Evolutionary conservation across 35 echinoderm and acorn worm species (phyloP).

Genomic region (Strongylocentrotus purpuratus): DNA sequence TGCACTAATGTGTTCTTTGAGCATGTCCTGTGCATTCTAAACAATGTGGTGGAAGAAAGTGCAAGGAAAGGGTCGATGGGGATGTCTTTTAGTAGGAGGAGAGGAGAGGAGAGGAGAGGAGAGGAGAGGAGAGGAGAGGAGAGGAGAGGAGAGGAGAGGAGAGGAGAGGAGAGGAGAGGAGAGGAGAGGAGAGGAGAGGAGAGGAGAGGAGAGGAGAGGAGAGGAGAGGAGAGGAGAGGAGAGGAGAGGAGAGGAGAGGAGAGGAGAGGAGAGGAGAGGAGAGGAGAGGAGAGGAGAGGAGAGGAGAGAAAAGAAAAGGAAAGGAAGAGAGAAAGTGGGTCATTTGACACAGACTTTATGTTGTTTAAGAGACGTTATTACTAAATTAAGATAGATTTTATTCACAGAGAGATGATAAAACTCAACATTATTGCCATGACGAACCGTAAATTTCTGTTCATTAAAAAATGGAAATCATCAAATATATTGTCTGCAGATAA

Average conservation of each 20-base stretch:
- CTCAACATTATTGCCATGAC: no score
- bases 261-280: neutral
- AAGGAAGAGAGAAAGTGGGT: neutral
- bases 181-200: neutral
- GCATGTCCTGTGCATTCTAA: neutral
- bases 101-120: neutral
- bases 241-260: neutral
- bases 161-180: neutral
- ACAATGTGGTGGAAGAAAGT: neutral
- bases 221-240: neutral
- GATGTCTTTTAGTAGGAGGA: neutral
- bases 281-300: neutral
- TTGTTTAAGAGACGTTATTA: no score
- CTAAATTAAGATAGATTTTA: no score
- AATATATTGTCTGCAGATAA: no score
- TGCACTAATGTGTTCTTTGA: constrained; percentile 3
- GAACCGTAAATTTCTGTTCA: no score
- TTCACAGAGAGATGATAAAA: no score
- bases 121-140: no score
- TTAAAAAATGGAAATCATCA: no score
- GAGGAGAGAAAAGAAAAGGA: neutral
- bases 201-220: neutral
- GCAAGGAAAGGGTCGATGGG: neutral
- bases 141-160: neutral
- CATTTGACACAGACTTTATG: neutral